Base-by-base conservation (phyloP, 2,113 vertebrate genomes). In the Pterocles gutturalis region DNA sequence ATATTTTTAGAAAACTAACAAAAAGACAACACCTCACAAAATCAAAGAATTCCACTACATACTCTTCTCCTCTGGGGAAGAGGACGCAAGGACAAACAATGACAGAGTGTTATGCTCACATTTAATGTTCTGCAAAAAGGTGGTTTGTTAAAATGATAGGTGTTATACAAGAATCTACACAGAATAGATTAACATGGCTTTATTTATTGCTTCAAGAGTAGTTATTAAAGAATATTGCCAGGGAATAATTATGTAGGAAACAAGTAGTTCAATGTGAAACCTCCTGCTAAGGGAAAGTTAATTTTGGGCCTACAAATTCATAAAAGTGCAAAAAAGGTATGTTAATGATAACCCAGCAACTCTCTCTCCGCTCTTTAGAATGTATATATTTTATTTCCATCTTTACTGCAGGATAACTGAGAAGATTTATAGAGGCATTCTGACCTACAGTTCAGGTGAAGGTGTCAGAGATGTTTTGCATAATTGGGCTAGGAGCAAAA, bases 161-260 rank as follows among this genome's bases (percentile, higher is more conserved):
- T 64, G 29, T 54, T 64, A 28, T 51, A 71, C 48, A 89, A 48
- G 12, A 91, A 49, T 57, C 17, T 76, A 91, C 31, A 69, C 7
- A 83, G 26, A 94, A 69, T 5, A 77, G 19, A 88, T 57, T 58
- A 93, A 26, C 92, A 96, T 88, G 95, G 97, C 88, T 97, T 97
- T 86, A 88, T 20, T 97, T 98, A 98, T 98, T 98, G 98, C 98
- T 98, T 96, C 54, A 81, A 94, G 75, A 45, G 14, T 70, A 93
- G 46, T 93, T 61, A 81, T 92, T 66, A 83, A 8, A 94, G 70
- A 88, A 48, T 98, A 98, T 98, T 98, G 96, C 98, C 97, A 92
- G 89, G 73, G 87, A 96, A 95, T 90, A 82, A 84, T 49, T 96
- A 82, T 73, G 64, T 53, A 72, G 83, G 73, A 94, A 70, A 87